These are phyloP conservation scores for Progne subis DNA, from an alignment of 2,113 vertebrate species.

Conservation along the genomic window DNA sequence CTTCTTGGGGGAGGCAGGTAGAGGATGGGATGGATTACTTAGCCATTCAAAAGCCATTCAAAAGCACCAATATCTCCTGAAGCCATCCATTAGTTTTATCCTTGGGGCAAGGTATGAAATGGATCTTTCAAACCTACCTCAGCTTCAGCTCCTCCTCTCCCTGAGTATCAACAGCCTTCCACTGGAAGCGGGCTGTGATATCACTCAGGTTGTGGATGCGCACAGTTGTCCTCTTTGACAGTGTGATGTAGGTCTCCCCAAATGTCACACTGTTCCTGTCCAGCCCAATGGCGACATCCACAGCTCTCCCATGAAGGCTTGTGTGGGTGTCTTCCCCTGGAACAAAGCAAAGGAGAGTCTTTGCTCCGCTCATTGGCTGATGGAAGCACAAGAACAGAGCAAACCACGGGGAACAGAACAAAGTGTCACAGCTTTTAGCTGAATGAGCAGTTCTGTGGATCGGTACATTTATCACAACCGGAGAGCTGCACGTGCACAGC, in stretches of 20 bases:
- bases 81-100: fast-evolving
- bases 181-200: slow-evolving; percentile 41
- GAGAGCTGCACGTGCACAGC: neutral
- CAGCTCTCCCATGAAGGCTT: slow-evolving; percentile 77
- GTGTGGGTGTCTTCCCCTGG: slow-evolving; percentile 83
- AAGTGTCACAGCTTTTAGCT: neutral
- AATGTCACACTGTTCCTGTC: slow-evolving; percentile 73
- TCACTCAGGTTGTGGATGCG: slow-evolving; percentile 80
- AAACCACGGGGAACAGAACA: neutral
- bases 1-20: neutral
- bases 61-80: neutral
- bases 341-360: neutral
- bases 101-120: neutral
- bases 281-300: slow-evolving; percentile 80
- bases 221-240: slow-evolving; percentile 70
- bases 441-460: neutral
- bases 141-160: neutral
- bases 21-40: neutral
- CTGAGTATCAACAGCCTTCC: neutral
- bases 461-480: neutral
- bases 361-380: neutral
- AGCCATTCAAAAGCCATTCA: neutral
- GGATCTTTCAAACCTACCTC: slow-evolving; percentile 65
- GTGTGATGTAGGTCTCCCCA: slow-evolving; percentile 79
- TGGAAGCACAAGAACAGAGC: neutral